Evolutionary conservation across 2,113 vertebrate genomes (phyloP), one percentile per base, ranked within the genome.

Genomic region (Hepsetus odoe): DNA sequence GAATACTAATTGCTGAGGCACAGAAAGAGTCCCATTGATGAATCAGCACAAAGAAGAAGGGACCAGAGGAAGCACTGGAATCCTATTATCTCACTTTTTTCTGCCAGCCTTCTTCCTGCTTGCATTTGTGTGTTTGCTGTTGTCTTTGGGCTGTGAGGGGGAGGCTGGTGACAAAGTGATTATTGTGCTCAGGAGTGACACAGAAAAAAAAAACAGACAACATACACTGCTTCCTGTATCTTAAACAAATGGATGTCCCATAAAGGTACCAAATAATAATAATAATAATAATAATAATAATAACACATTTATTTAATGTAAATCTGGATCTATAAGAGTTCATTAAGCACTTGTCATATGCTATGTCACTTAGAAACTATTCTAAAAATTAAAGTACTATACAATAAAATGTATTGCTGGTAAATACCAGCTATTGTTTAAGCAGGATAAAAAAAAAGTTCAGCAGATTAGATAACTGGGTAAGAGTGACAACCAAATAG

Each of bases 11-110:
- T 84, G 67, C 58, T 30, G 56, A 76, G 66, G 35, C 58, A 22
- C n/a, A n/a, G n/a, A 93, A 88, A 89, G 91, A 87, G 77, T 51
- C 72, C n/a, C 87, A 90, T 93, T 93, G 92, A 92, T 87, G 74
- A 82, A 13, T 12, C 76, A 77, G 83, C 80, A 92, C 92, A 93
- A 92, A 88, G 80, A 86, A 82, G 82, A 86, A 80, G 82, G 83
- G 80, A n/a, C n/a, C 85, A 77, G 76, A 85, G 80, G 84, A 87
- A 89, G 84, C 77, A 87, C 86, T 88, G 82, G 87, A 88, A 88
- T 89, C 85, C n/a, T 79, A 89, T 92, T 90, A 90, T 91, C 88
- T 87, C 38, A 75, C 86, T 84, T 86, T 80, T 87, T 71, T 85
- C 85, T 78, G 83, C 82, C 73, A 44, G 40, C 14, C 42, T 26